Base-by-base conservation (phyloP, 2,888 invertebrate species). In the Noctua janthina region DNA sequence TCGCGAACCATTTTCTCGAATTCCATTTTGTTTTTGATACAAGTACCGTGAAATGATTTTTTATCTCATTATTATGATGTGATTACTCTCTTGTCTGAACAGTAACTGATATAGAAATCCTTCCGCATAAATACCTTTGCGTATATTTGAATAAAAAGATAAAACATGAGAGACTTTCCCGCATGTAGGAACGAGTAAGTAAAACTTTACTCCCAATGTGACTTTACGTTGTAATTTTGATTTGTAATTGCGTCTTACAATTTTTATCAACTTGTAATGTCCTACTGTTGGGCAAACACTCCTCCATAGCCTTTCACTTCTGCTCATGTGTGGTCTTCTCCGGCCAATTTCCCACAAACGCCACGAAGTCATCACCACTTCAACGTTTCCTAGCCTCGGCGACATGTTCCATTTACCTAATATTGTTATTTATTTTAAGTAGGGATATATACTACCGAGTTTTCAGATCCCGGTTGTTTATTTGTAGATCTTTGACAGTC, bases 101-200 rank as follows among this genome's bases (percentile, higher is more conserved):
- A 84, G 74, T 70, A 56, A 86, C 89, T 90, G 88, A 84, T 75
- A 84, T 74, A 81, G 71, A 74, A 83, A 81, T 87, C 72, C 74
- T 85, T 85, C 87, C 89, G 85, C 81, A 76, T 85, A 74, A 76
- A 79, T 84, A 85, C 13, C 70, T 43, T 68, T 71, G 67, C 74
- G 70, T 76, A 69, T 90, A 85, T 89, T 89, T 89, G 81, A 83
- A 78, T 81, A 85, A 84, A 82, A 82, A 84, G 88, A 89, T 89
- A 88, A 88, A 87, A 78, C 68, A 74, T 73, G 49, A 67, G 62
- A 78, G 70, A 79, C 75, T 83, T 88, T 76, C 72, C 66, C n/a
- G 66, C 39, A 62, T 73, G 10, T 71, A 62, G 13, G 62, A n/a
- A 29, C 59, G 59, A 29, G 29, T 15, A 62, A 62, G 62, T 29